phyloP scores from a whole-genome alignment of 1,140 invertebrate genomes.

The Cheumatopsyche charites region DNA sequence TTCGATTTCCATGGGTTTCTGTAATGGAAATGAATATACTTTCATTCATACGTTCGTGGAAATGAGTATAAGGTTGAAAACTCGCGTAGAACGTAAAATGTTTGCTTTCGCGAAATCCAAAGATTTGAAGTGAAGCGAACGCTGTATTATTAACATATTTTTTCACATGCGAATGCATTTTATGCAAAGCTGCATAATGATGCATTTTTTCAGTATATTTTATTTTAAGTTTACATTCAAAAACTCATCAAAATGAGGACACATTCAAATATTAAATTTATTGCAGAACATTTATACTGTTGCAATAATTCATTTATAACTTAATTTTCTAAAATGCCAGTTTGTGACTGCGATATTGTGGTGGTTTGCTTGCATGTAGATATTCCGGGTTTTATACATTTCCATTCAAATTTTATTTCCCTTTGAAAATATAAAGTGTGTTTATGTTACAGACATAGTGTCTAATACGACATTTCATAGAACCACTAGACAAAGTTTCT shows the following conservation, averaged over 20 bases:
- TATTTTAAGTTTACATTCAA: background rate
- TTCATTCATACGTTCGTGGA: background rate
- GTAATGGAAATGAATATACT: no score
- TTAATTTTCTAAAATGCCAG: conserved; percentile 3
- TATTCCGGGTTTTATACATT: background rate
- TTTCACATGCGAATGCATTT: background rate
- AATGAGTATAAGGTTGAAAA: background rate
- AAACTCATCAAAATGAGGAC: no score
- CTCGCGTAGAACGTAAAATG: background rate
- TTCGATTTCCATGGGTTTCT: conserved; percentile 16
- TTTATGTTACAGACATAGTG: no score
- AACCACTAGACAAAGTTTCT: no score
- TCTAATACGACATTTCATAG: no score
- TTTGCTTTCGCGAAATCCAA: background rate
- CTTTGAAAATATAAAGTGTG: no score
- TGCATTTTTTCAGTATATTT: background rate
- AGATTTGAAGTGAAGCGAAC: background rate
- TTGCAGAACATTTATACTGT: no score
- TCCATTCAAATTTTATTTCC: conserved; percentile 5
- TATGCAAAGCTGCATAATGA: background rate
- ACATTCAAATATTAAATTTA: no score
- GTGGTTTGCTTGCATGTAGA: background rate
- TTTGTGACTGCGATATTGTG: conserved; percentile 13
- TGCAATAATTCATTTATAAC: background rate
- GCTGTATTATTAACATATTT: background rate